A percentile compares a stretch with the other conserved stretches of the same genome.
These are phyloP conservation scores for Hecatera dysodea DNA, from an alignment of 2,888 invertebrate genomes.

Conservation along the genomic window DNA sequence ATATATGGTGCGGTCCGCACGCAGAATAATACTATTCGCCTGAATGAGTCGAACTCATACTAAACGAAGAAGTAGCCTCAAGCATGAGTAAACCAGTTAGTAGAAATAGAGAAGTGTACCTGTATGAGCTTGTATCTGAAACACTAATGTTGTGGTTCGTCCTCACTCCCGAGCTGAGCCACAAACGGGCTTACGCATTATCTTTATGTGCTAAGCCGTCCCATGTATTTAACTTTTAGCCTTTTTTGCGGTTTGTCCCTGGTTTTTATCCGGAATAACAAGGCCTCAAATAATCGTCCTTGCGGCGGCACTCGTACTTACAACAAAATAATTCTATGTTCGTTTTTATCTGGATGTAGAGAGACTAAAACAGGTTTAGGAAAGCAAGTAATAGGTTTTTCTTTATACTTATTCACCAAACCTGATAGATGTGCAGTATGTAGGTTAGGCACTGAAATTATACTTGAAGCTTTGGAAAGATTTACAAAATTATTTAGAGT, in stretches of 20 bases:
- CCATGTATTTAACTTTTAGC: constrained; percentile 23
- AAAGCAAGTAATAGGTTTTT: constrained; percentile 7
- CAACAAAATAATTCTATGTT: constrained; percentile 24
- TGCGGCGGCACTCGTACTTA: constrained; percentile 30
- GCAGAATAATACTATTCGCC: background rate
- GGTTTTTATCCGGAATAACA: constrained; percentile 36
- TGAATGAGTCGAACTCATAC: background rate
- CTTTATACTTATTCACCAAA: background rate
- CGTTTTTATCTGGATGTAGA: constrained; percentile 21
- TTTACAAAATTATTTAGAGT: too few relatives aligned
- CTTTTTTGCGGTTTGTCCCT: constrained; percentile 25
- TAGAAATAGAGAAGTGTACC: too few relatives aligned
- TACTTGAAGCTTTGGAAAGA: background rate
- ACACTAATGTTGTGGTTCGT: background rate
- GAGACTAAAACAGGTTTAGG: constrained; percentile 5
- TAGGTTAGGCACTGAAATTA: background rate
- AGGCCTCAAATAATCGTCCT: constrained; percentile 36
- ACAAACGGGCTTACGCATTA: background rate
- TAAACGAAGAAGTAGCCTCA: background rate
- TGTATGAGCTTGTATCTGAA: too few relatives aligned
- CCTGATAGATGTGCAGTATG: background rate
- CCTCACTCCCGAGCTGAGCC: background rate
- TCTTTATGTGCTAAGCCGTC: constrained; percentile 6
- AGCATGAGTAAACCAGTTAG: background rate
- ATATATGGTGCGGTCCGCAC: background rate